Evolutionary conservation across 2,797 vertebrate species (phyloP), one percentile per base, ranked within the genome.

Genomic region (Notolepis coatsorum): DNA sequence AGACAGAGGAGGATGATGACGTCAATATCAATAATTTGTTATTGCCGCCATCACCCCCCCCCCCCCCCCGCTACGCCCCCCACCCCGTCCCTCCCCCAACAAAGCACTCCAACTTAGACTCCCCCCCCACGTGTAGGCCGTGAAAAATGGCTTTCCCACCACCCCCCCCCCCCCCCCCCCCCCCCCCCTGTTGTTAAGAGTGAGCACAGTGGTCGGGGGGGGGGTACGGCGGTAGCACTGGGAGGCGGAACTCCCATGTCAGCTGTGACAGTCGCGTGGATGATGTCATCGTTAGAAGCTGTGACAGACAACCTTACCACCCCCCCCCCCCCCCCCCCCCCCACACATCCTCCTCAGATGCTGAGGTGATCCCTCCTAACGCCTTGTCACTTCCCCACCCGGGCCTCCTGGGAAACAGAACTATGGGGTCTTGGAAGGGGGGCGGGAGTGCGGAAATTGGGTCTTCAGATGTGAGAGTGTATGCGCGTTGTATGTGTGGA

Each of bases 381-480:
- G 72, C 73, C 71, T 77, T 79, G 70, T 65, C 68, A 50, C 75
- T 71, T 75, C 49, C 25, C 25, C 42, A 12, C 69, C 68, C 57
- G 65, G 77, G 63, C 59, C 75, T 46, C 65, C 53, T 60, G 59
- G 62, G 17, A 65, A 70, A 82, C 77, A 59, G 64, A 84, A 83
- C 75, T 54, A 25, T 69, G 63, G 68, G 60, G 80, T 78, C 48
- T 68, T 51, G 43, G 21, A 33, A 7, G 35, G 28, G 61, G 25
- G 17, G 12, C 54, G 71, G 71, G 54, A 41, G 37, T 37, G 62
- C 41, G n/a, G n/a, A n/a, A n/a, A n/a, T n/a, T n/a, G n/a, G n/a
- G n/a, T n/a, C n/a, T n/a, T n/a, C n/a, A n/a, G n/a, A n/a, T n/a
- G n/a, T n/a, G n/a, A n/a, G n/a, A n/a, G n/a, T n/a, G n/a, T n/a